Conservation (phyloP, 2,113 vertebrate genomes). For the Oriolus oriolus region DNA sequence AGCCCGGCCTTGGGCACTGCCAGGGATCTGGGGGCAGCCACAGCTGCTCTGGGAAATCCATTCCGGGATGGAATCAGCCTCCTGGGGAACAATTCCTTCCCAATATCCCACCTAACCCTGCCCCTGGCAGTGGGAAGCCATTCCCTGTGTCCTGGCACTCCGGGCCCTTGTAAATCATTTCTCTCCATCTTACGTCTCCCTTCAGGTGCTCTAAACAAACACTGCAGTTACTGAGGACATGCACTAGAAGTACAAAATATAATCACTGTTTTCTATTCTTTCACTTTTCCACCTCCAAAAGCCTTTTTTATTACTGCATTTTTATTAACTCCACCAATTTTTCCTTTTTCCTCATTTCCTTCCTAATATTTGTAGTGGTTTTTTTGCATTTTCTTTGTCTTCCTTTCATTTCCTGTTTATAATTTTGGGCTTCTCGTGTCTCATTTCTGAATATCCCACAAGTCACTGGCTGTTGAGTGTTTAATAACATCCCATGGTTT, state of each 20-base stretch:
- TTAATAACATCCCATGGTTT: background rate
- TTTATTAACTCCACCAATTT: background rate
- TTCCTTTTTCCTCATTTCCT: background rate
- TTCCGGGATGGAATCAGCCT: too few species aligned
- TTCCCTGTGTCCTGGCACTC: background rate
- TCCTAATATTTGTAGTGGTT: background rate
- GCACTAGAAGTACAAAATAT: background rate
- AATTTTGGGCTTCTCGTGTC: background rate
- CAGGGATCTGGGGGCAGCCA: background rate
- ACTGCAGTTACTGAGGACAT: background rate
- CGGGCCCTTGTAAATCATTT: background rate
- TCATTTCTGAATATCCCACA: background rate
- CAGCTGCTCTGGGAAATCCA: background rate
- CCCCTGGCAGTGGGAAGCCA: background rate
- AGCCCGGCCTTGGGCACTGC: accelerated
- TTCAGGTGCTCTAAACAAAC: background rate
- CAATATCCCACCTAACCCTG: background rate
- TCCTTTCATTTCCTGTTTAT: background rate
- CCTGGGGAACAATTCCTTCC: accelerated
- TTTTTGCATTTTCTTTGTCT: background rate
- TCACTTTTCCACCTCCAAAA: background rate
- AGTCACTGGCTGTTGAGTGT: background rate
- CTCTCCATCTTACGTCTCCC: background rate
- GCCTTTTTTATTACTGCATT: background rate
- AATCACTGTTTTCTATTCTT: background rate